phyloP scores from a whole-genome alignment of 2,888 invertebrate species.

The Agrotis puta region DNA sequence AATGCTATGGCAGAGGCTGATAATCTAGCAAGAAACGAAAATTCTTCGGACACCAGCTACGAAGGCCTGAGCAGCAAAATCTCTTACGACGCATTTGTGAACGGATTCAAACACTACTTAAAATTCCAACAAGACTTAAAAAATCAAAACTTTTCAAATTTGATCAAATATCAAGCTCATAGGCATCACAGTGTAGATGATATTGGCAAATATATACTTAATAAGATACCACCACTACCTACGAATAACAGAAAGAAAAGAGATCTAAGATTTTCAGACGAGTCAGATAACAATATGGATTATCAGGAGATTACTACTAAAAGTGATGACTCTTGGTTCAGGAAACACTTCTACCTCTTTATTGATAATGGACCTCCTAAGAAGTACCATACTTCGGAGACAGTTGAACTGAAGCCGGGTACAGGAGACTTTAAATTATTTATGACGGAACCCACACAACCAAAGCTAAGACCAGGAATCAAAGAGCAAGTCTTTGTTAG shows the following conservation, averaged over 20 bases:
- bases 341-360: constrained; percentile 82
- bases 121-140: constrained; percentile 80
- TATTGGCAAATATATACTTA: constrained; percentile 84
- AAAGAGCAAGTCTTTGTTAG: constrained; percentile 8
- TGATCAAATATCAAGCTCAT: constrained; percentile 84
- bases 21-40: not conserved
- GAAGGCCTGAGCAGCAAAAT: constrained; percentile 78
- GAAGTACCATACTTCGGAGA: constrained; percentile 80
- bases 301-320: constrained; percentile 81
- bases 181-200: constrained; percentile 85
- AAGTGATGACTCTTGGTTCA: constrained; percentile 84
- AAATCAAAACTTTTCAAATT: constrained; percentile 79
- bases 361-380: constrained; percentile 77
- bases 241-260: constrained; percentile 32
- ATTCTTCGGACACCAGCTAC: constrained; percentile 66
- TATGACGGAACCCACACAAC: constrained; percentile 32
- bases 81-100: constrained; percentile 81
- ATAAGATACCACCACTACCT: constrained; percentile 80
- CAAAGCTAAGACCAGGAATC: not conserved
- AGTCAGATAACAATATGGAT: constrained; percentile 72
- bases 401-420: constrained; percentile 74
- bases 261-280: constrained; percentile 73
- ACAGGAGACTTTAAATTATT: constrained; percentile 15
- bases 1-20: not conserved
- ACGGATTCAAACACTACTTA: constrained; percentile 84